Conservation (phyloP, 1,140 invertebrate genomes). For the Drosophila teissieri region DNA sequence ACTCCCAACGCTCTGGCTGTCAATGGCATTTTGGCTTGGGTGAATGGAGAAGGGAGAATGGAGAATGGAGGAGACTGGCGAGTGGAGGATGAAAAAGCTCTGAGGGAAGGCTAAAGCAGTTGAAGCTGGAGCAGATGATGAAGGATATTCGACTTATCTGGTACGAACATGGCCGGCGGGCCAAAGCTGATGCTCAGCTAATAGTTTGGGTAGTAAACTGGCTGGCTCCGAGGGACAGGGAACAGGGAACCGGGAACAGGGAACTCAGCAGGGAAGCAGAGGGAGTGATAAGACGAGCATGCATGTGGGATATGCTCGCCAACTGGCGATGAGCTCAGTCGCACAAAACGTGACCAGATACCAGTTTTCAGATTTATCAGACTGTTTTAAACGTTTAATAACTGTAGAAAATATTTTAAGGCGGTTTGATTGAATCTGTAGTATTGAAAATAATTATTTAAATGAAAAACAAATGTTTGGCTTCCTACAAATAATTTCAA, state of each 20-base stretch:
- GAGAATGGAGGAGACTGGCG: neutral
- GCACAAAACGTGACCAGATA: slow-evolving; percentile 15
- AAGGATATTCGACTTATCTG: slow-evolving; percentile 71
- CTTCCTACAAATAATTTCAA: too few relatives aligned
- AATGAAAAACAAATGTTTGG: neutral
- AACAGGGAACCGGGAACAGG: slow-evolving; percentile 5
- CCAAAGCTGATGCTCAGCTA: slow-evolving; percentile 50
- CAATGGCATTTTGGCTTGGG: slow-evolving; percentile 54
- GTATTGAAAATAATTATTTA: neutral
- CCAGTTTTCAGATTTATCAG: slow-evolving; percentile 2
- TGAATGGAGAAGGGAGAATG: neutral
- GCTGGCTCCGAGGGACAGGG: slow-evolving; percentile 27
- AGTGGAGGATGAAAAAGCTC: neutral
- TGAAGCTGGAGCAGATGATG: slow-evolving; percentile 21
- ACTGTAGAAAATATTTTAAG: neutral
- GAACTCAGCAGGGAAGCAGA: slow-evolving; percentile 6
- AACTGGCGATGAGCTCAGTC: slow-evolving; percentile 18
- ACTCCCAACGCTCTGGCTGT: slow-evolving; percentile 45
- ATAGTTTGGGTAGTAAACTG: slow-evolving; percentile 44
- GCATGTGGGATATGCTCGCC: slow-evolving; percentile 17
- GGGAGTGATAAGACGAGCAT: slow-evolving; percentile 32
- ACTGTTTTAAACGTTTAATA: too few relatives aligned
- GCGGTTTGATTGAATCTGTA: too few relatives aligned
- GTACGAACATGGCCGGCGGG: slow-evolving; percentile 62
- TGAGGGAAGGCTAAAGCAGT: neutral